These are phyloP conservation scores for Leucopsar rothschildi DNA, from an alignment of 2,113 vertebrate species.

Conservation along the genomic window DNA sequence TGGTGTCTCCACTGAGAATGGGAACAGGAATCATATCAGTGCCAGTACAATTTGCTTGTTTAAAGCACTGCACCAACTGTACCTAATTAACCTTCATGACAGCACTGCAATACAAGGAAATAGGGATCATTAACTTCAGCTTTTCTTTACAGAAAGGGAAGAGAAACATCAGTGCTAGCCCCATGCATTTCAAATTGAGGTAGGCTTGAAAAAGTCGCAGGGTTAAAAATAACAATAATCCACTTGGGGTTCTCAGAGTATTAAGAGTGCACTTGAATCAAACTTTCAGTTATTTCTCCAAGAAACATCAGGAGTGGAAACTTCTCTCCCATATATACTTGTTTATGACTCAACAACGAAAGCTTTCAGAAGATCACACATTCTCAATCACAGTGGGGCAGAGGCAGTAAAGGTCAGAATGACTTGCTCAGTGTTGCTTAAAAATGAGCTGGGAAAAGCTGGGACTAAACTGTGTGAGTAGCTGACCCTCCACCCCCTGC, in stretches of 20 bases:
- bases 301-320: not conserved
- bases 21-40: not conserved
- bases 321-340: not conserved
- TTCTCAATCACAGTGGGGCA: not conserved
- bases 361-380: not conserved
- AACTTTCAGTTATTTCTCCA: not conserved
- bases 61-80: not conserved
- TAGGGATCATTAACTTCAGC: constrained; percentile 50
- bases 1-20: not conserved
- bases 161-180: not conserved
- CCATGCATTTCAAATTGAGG: not conserved
- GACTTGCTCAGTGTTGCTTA: not conserved
- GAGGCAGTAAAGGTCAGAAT: not conserved
- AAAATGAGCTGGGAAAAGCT: not conserved
- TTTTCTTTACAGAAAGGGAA: not conserved
- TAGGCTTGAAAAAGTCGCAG: not conserved
- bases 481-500: not conserved
- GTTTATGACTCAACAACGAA: not conserved
- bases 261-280: not conserved
- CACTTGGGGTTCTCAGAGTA: not conserved
- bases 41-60: not conserved
- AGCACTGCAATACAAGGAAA: constrained; percentile 32
- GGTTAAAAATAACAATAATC: constrained; percentile 42
- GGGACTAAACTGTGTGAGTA: not conserved
- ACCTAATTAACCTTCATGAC: constrained; percentile 55